Base-by-base conservation (phyloP, 1,140 invertebrate species). In the Holcopasites calliopsidis region DNA sequence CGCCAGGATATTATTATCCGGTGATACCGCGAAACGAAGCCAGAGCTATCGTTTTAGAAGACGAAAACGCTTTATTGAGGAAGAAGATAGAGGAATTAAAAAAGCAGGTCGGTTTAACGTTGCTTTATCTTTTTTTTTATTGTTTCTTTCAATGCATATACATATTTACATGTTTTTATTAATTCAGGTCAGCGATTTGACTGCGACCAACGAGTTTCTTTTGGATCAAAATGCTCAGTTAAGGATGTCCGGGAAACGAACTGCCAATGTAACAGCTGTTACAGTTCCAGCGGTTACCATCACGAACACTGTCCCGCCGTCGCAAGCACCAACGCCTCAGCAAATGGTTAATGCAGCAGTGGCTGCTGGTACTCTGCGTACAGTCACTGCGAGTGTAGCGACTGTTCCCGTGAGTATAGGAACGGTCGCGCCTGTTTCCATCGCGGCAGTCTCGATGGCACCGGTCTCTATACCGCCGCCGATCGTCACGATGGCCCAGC, bases 121-220 rank as follows among this genome's bases (percentile, higher is more conserved):
- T 26, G 11, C 40, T 42, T 28, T 60, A 31, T 5, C 7, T 0
- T 42, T 23, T 6, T 40, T 21, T 26, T 21, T 35, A 10, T 73
- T 28, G 8, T 31, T 16, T 23, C 1, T 38, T 3, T 72, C 33
- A 26, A 42, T 31, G 78, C 44, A 7, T 40, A 52, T 23, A 10
- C 0, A 0, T 52, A 31, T 23, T 60, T 52, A 13, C 33, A 44
- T n/a, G 18, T 58, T 57, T 33, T 4, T 60, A 21, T 35, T 26
- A 26, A 60, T 71, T 2, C 28, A 94, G 88, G 93, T 95, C 3
- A 92, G 93, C 38, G 95, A 96, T 86, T 87, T 96, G 55, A 95
- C 94, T n/a, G 95, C 95, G 7, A 95, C 96, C 3, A 97, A 96
- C 88, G 95, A 96, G 87, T 96, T 96, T 87, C 91, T 97, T 0